Percentiles rank a stretch among this genome's conserved stretches.
These are phyloP conservation scores for Lipophrys pholis DNA, from an alignment of 2,113 vertebrate species.

Conservation along the genomic window DNA sequence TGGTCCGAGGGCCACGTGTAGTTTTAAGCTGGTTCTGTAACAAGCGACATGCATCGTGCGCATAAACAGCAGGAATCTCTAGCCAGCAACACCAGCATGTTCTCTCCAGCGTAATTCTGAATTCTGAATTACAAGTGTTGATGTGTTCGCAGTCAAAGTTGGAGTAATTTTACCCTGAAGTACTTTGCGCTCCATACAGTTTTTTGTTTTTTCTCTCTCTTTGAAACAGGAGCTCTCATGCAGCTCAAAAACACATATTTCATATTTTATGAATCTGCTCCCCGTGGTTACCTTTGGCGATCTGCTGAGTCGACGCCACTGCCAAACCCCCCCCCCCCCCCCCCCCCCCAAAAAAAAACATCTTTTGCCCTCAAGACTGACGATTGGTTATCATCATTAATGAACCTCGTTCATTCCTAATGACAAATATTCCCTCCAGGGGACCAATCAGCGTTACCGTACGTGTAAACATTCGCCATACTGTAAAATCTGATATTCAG, in stretches of 20 bases:
- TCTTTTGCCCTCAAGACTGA: slow-evolving; percentile 66
- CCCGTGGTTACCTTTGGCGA: slow-evolving; percentile 54
- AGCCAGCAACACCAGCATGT: no score
- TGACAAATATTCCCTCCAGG: slow-evolving; percentile 70
- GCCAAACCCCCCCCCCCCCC: no score
- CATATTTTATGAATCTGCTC: slow-evolving; percentile 68
- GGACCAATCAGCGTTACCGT: slow-evolving; percentile 53
- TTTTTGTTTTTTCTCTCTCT: slow-evolving; percentile 3
- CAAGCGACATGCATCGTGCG: no score
- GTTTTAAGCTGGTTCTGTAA: no score
- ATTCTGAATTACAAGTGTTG: no score
- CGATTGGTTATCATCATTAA: slow-evolving; percentile 60
- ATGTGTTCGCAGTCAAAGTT: no score
- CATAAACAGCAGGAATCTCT: no score
- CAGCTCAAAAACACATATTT: slow-evolving; percentile 36
- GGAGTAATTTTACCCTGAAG: no score
- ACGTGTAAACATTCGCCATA: slow-evolving; percentile 55
- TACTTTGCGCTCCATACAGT: no score
- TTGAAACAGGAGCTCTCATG: slow-evolving; percentile 4
- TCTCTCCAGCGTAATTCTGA: no score
- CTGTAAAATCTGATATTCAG: slow-evolving; percentile 65
- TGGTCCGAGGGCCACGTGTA: no score
- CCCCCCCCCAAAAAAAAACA: no score
- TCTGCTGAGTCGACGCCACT: slow-evolving; percentile 59
- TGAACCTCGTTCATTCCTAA: slow-evolving; percentile 68